These are phyloP conservation scores for Scrobipalpa atriplicella DNA, from an alignment of 2,888 invertebrate species.

Conservation along the genomic window DNA sequence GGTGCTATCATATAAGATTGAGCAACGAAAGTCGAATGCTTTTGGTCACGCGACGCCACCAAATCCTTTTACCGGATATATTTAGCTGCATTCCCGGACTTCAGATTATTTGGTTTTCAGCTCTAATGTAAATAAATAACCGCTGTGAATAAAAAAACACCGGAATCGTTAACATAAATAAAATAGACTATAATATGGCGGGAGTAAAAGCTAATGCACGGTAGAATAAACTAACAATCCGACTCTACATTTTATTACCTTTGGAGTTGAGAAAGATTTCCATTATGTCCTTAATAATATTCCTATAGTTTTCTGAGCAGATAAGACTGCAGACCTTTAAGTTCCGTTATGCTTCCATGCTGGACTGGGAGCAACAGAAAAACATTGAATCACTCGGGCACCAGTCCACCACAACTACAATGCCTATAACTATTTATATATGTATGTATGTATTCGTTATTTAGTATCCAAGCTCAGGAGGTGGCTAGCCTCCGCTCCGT, in stretches of 20 bases:
- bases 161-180: conserved; percentile 30
- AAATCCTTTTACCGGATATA: conserved; percentile 22
- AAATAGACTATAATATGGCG: conserved; percentile 24
- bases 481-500: conserved; percentile 21
- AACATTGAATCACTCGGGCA: too few relatives aligned
- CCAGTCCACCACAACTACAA: too few relatives aligned
- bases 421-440: too few relatives aligned
- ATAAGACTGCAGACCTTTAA: too few relatives aligned
- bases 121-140: conserved; percentile 28
- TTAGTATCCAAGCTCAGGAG: neutral
- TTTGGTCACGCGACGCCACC: conserved; percentile 23
- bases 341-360: too few relatives aligned
- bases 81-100: conserved; percentile 28
- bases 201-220: conserved; percentile 25
- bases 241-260: neutral
- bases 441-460: neutral
- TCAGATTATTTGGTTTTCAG: conserved; percentile 27
- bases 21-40: conserved; percentile 13
- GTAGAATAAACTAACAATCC: conserved; percentile 16
- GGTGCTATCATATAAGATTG: conserved; percentile 9
- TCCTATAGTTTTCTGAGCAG: too few relatives aligned
- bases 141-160: conserved; percentile 26
- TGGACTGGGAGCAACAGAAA: too few relatives aligned
- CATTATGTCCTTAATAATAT: too few relatives aligned
- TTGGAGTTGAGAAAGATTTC: too few relatives aligned